Percentiles rank a stretch among this genome's conserved stretches.
These are phyloP conservation scores for Anoplolepis gracilipes DNA, from an alignment of 1,140 invertebrate species.

Conservation along the genomic window DNA sequence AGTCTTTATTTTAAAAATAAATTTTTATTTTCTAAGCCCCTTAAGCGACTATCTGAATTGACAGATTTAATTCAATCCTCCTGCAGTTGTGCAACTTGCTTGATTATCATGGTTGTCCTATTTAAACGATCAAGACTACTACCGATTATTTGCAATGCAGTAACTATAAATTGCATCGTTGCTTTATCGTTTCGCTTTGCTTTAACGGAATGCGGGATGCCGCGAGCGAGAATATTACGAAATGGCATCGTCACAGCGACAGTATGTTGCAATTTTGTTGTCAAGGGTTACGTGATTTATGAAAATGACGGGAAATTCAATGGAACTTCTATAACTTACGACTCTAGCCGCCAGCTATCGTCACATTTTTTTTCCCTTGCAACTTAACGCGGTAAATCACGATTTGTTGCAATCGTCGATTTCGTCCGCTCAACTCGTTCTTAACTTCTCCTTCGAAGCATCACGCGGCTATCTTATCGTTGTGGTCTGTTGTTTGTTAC, in stretches of 20 bases:
- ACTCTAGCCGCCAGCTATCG: slow-evolving; percentile 36
- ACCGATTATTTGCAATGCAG: slow-evolving; percentile 11
- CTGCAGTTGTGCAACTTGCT: background rate
- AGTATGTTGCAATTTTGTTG: slow-evolving; percentile 48
- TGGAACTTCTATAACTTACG: slow-evolving; percentile 41
- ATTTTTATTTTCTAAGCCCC: background rate
- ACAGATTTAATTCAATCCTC: background rate
- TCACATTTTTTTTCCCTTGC: background rate
- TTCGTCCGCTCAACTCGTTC: background rate
- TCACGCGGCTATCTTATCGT: slow-evolving; percentile 15
- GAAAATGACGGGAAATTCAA: slow-evolving; percentile 42
- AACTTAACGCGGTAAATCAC: slow-evolving; percentile 47
- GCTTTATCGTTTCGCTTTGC: slow-evolving; percentile 38
- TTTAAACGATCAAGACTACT: background rate
- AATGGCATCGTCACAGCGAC: slow-evolving; percentile 29
- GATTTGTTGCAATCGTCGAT: slow-evolving; percentile 30
- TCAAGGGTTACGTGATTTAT: slow-evolving; percentile 50
- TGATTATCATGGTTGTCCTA: background rate
- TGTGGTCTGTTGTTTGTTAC: slow-evolving; percentile 8
- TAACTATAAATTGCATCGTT: slow-evolving; percentile 25
- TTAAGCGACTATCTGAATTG: background rate
- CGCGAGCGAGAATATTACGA: slow-evolving; percentile 26
- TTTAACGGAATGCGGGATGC: slow-evolving; percentile 26
- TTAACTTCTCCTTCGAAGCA: slow-evolving; percentile 28
- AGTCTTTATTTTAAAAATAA: background rate